These are phyloP conservation scores for Noctua comes DNA, from an alignment of 2,888 invertebrate species.

Conservation along the genomic window DNA sequence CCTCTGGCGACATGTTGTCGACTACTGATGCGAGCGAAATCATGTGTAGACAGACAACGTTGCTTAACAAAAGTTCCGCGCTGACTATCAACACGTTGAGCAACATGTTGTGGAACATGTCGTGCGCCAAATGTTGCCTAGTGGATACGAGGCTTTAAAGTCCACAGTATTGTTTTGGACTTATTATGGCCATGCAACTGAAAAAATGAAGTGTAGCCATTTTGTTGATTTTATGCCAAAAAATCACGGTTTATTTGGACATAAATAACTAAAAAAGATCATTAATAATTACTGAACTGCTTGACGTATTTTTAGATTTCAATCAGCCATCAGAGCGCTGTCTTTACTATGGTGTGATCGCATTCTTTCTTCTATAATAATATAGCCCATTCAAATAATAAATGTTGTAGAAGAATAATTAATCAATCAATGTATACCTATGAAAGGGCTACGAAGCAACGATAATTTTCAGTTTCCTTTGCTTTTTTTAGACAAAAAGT, in stretches of 20 bases:
- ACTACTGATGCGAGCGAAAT: no score
- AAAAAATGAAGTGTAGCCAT: not conserved
- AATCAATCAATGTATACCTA: conserved; percentile 7
- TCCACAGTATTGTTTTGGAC: not conserved
- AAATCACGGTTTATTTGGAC: not conserved
- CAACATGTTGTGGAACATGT: no score
- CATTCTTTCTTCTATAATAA: not conserved
- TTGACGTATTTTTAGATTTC: not conserved
- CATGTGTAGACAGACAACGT: no score
- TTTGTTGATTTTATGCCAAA: not conserved
- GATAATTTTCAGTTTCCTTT: not conserved
- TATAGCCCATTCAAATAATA: conserved; percentile 29
- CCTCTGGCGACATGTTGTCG: no score
- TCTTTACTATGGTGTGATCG: not conserved
- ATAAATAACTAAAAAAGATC: not conserved
- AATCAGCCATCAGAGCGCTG: not conserved
- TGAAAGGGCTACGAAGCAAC: conserved; percentile 14
- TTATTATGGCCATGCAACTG: not conserved
- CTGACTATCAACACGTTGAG: no score
- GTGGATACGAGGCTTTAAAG: no score
- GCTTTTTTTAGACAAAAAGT: not conserved
- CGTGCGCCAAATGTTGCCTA: no score
- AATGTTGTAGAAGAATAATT: conserved; percentile 30
- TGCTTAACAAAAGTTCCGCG: no score
- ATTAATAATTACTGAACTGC: not conserved